phyloP scores from a whole-genome alignment of 2,797 vertebrate genomes.

The Borostomias antarcticus region DNA sequence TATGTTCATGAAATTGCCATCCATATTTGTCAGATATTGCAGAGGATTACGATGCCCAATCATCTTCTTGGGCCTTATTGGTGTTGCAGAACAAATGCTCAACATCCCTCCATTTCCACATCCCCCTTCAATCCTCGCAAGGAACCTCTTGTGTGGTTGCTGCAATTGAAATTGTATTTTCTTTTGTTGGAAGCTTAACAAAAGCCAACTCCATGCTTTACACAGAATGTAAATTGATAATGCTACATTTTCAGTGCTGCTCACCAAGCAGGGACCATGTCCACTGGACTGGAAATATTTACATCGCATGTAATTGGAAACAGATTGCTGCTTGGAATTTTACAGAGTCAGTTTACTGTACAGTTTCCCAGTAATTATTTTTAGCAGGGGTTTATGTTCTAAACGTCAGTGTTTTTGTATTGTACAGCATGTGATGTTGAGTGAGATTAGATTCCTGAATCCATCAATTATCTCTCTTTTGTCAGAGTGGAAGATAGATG shows the following conservation, averaged over 20 bases:
- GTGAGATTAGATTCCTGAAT: neutral
- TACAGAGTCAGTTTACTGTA: conserved; percentile 70
- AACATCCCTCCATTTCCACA: conserved; percentile 52
- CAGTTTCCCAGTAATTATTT: conserved; percentile 10
- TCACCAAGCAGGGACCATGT: conserved; percentile 20
- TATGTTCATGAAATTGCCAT: neutral
- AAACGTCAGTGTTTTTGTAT: no score
- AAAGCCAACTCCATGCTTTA: conserved; percentile 43
- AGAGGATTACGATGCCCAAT: conserved; percentile 41
- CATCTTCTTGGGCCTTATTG: conserved; percentile 60
- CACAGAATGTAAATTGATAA: conserved; percentile 59
- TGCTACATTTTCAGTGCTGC: conserved; percentile 7
- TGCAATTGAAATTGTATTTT: conserved; percentile 19
- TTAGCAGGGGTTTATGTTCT: neutral
- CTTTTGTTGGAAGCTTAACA: conserved; percentile 4
- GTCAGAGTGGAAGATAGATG: conserved; percentile 28
- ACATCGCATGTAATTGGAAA: conserved; percentile 73
- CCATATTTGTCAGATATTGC: conserved; percentile 14
- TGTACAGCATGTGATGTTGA: neutral
- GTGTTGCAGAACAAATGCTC: conserved; percentile 47
- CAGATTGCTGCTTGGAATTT: conserved; percentile 79
- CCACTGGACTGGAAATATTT: conserved; percentile 77
- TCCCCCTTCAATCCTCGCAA: conserved; percentile 54
- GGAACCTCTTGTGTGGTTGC: conserved; percentile 33
- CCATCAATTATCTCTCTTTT: no score